phyloP scores from a whole-genome alignment of 2,888 invertebrate genomes.

The Zaprionus obscuricornis region DNA sequence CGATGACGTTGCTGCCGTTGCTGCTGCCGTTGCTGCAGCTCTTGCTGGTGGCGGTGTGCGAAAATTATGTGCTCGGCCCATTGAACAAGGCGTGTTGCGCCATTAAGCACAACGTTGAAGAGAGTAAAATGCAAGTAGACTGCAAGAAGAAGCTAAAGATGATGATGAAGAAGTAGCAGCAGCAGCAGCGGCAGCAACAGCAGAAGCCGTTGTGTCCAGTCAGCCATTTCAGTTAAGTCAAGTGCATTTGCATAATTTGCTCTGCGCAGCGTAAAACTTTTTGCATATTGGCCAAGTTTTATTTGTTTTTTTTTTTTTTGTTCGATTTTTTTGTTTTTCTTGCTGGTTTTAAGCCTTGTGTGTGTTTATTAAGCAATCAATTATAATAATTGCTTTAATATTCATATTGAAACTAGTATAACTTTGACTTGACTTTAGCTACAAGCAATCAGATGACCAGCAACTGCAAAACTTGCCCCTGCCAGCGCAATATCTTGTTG shows the following conservation, averaged over 20 bases:
- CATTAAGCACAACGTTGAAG: slow-evolving; percentile 64
- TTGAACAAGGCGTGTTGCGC: slow-evolving; percentile 62
- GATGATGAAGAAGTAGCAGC: too few species aligned
- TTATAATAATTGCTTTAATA: slow-evolving; percentile 39
- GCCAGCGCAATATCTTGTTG: too few species aligned
- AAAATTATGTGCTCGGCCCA: slow-evolving; percentile 68
- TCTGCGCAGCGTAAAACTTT: slow-evolving; percentile 54
- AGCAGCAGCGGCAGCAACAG: too few species aligned
- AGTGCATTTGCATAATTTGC: slow-evolving; percentile 74
- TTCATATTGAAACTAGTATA: slow-evolving; percentile 57
- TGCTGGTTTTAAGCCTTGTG: slow-evolving; percentile 40
- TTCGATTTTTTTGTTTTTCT: too few species aligned
- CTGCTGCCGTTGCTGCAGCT: slow-evolving; percentile 7
- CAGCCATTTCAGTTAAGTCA: slow-evolving; percentile 27
- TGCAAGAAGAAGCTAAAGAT: too few species aligned
- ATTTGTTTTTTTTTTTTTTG: too few species aligned
- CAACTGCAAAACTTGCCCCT: too few species aligned
- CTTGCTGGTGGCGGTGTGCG: slow-evolving; percentile 32
- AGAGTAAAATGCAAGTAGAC: too few species aligned
- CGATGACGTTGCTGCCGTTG: slow-evolving; percentile 7
- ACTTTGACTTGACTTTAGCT: too few species aligned
- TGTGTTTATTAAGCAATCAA: slow-evolving; percentile 72
- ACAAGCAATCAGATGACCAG: too few species aligned
- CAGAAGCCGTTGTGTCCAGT: slow-evolving; percentile 24
- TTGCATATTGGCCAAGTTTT: slow-evolving; percentile 62